Evolutionary conservation across 2,113 vertebrate genomes (phyloP), one percentile per base, ranked within the genome.

Genomic region (Scartelaos histophorus): DNA sequence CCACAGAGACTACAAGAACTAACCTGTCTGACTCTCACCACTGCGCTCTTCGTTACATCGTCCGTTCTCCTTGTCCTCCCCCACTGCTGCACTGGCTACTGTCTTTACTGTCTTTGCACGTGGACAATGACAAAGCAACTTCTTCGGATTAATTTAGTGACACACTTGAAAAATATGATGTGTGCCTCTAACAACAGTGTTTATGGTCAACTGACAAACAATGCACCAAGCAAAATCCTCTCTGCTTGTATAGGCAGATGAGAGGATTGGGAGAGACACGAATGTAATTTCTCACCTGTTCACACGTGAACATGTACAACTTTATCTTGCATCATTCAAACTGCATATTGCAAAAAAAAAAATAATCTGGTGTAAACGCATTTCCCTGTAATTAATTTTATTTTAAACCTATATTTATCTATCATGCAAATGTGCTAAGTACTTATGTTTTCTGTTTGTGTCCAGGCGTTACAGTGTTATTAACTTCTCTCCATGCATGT

Each of bases 401-500:
- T 29, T 29, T 29, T 29, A 29, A 29, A 29, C 4, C 29, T 29
- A 29, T 2, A 29, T 29, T 4, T 29, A 29, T 29, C 29, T 29
- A 29, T 29, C 29, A 29, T 29, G 29, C 4, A 43, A 43, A 43
- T 5, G 35, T 38, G 7, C 35, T 38, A 38, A 5, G 35, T 9
- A 66, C 60, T 73, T 74, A 5, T 64, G 29, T n/a, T 35, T 64
- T 38, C 66, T 79, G 49, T 73, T 46, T 51, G 46, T 71, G 19
- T 69, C 84, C 78, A 88, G 82, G 81, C 87, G 81, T 81, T 70
- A 64, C 77, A 25, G 81, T 80, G 80, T 76, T 78, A 76, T 71
- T 79, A 80, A 87, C 81, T 90, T 71, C 75, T 70, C 77, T 80
- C 76, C 74, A 76, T 76, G 88, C 82, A 67, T 80, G 84, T 78